Conservation (phyloP, 2,888 invertebrate species). For the Apoderus coryli region DNA sequence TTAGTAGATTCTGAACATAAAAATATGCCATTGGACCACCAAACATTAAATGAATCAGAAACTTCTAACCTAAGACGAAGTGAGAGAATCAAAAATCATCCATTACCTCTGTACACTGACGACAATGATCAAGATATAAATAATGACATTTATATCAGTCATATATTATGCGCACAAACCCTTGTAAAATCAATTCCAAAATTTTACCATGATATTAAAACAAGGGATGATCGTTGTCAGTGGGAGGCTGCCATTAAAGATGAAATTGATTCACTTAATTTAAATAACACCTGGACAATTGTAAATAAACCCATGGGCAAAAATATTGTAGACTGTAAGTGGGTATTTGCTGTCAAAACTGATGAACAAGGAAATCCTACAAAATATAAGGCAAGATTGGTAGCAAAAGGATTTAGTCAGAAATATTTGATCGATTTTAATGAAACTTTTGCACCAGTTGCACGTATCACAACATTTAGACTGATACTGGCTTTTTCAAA, state of each 20-base stretch:
- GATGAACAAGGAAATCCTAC: constrained; percentile 6
- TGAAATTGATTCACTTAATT: constrained; percentile 4
- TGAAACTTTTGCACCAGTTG: constrained; percentile 15
- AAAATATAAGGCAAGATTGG: constrained; percentile 9
- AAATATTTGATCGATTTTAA: constrained; percentile 14
- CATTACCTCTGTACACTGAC: too few species aligned
- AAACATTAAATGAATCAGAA: too few species aligned
- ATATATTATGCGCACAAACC: constrained; percentile 4
- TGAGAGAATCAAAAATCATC: constrained; percentile 5
- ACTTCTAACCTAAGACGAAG: too few species aligned
- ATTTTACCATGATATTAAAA: constrained; percentile 8
- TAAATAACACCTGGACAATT: too few species aligned
- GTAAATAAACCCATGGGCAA: constrained; percentile 4
- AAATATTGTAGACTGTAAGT: constrained; percentile 10
- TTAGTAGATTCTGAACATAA: constrained; percentile 3
- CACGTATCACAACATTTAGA: constrained; percentile 11
- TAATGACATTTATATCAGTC: too few species aligned
- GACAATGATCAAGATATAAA: too few species aligned
- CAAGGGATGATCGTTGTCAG: constrained; percentile 8
- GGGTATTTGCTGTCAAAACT: constrained; percentile 10
- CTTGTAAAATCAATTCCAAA: constrained; percentile 2
- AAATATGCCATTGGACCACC: too few species aligned
- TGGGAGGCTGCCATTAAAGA: constrained; percentile 9
- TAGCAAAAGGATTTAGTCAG: constrained; percentile 7
- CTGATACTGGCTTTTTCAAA: constrained; percentile 6